Evolutionary conservation across 2,113 vertebrate genomes (phyloP).

Genomic region (Epinephelus moara): DNA sequence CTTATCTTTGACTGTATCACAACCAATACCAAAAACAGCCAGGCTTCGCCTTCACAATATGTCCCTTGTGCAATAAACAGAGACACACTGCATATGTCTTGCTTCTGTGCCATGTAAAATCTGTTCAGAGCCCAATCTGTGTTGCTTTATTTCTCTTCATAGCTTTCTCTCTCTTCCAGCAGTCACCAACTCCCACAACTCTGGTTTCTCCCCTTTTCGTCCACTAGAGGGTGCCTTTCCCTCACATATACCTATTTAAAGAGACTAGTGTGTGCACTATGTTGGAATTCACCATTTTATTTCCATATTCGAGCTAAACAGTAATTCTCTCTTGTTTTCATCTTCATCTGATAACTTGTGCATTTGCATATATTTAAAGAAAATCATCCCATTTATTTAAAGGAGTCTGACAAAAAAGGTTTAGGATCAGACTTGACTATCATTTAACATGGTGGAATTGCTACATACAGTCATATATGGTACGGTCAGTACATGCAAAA

Average conservation of each 20-base stretch:
- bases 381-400: neutral
- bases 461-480: neutral
- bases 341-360: neutral
- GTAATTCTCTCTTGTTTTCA: neutral
- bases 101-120: slow-evolving; percentile 11
- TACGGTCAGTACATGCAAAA: neutral
- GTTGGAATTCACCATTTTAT: neutral
- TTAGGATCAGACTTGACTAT: neutral
- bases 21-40: slow-evolving; percentile 12
- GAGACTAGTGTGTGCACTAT: neutral
- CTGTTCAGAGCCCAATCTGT: slow-evolving; percentile 20
- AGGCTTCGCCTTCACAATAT: slow-evolving; percentile 18
- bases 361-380: neutral
- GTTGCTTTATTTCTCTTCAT: slow-evolving; percentile 10
- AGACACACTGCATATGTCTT: slow-evolving; percentile 32
- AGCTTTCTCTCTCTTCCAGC: neutral
- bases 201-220: neutral
- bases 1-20: slow-evolving; percentile 51
- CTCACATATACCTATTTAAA: neutral
- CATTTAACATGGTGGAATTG: neutral
- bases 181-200: neutral
- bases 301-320: neutral
- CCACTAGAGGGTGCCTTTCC: slow-evolving; percentile 61
- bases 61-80: slow-evolving; percentile 21
- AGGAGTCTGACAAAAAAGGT: neutral